These are phyloP conservation scores for Diglossa cyanea DNA, from an alignment of 2,797 vertebrate genomes.

Conservation along the genomic window DNA sequence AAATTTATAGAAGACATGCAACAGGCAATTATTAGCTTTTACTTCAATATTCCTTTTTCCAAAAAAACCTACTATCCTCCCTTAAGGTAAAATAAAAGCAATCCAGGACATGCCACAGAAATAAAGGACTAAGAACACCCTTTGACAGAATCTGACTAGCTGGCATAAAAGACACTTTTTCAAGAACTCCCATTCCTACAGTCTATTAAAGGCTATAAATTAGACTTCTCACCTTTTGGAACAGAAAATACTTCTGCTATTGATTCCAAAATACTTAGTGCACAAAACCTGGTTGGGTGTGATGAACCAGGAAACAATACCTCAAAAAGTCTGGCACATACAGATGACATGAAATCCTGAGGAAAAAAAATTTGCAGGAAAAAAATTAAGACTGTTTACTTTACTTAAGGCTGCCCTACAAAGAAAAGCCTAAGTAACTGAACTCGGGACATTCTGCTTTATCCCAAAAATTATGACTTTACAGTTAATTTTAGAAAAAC, in stretches of 20 bases:
- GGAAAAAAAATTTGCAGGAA: background rate
- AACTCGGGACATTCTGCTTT: background rate
- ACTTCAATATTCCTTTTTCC: background rate
- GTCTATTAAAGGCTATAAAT: background rate
- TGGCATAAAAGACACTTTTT: background rate
- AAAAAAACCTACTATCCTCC: background rate
- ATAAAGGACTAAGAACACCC: background rate
- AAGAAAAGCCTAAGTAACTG: background rate
- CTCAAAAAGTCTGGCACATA: conserved; percentile 85
- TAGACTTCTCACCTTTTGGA: conserved; percentile 65
- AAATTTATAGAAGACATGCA: background rate
- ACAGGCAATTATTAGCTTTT: background rate
- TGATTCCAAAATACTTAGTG: conserved; percentile 85
- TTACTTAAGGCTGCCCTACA: background rate
- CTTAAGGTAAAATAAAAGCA: background rate
- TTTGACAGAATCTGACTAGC: background rate
- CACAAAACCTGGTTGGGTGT: conserved; percentile 88
- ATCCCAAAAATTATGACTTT: background rate
- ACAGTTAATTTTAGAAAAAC: background rate
- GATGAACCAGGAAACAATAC: conserved; percentile 89
- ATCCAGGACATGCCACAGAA: background rate
- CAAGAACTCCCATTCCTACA: background rate
- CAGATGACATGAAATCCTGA: conserved; percentile 87
- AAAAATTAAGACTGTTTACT: background rate
- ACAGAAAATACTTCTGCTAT: conserved; percentile 83